A percentile compares a stretch with the other conserved stretches of the same genome.
These are phyloP conservation scores for Hydrochoerus hydrochaeris DNA, from an alignment of 2,113 vertebrate genomes.

Conservation along the genomic window DNA sequence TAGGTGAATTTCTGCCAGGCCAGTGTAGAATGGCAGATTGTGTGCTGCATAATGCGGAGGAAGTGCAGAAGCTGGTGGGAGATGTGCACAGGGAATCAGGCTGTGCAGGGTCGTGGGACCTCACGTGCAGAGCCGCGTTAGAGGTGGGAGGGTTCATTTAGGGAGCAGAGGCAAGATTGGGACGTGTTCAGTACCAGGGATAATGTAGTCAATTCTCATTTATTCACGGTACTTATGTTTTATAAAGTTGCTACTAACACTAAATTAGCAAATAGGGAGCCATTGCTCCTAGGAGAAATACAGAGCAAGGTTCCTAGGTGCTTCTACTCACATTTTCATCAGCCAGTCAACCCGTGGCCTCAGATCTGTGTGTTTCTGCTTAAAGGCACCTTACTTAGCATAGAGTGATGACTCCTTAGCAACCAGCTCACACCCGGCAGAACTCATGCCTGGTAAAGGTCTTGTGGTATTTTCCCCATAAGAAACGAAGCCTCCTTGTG, in stretches of 20 bases:
- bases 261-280: background rate
- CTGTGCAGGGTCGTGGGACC: no score
- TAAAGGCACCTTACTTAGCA: background rate
- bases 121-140: background rate
- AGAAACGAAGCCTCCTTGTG: background rate
- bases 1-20: background rate
- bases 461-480: background rate
- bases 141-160: background rate
- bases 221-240: background rate
- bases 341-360: background rate
- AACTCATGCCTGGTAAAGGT: accelerated
- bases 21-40: background rate
- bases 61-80: background rate
- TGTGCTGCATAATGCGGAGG: background rate
- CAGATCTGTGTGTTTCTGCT: background rate
- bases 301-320: background rate
- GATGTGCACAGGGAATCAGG: background rate
- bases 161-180: background rate
- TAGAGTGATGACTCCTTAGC: background rate
- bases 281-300: background rate
- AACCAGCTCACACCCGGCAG: background rate
- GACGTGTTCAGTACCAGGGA: background rate
- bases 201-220: background rate
- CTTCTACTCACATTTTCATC: background rate
- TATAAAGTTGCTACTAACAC: background rate